Base-by-base conservation (phyloP, 2,888 invertebrate species). In the Lithophane semibrunnea region DNA sequence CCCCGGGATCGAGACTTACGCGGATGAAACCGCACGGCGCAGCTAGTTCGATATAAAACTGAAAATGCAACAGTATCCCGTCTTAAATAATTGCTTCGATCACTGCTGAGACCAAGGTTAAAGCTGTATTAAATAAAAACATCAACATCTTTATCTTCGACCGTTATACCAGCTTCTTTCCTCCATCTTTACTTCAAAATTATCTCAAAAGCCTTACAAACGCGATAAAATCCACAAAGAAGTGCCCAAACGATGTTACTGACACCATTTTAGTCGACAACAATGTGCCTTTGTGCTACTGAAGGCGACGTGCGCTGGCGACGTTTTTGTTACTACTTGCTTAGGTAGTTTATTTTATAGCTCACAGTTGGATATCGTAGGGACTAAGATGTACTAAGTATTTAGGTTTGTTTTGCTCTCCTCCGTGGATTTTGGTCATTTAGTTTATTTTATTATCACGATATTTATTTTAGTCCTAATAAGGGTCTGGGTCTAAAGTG, bases 281-380 rank as follows among this genome's bases (percentile, higher is more conserved):
- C 85, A 88, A 85, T 85, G 80, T 72, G 67, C 69, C 87, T 84
- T 87, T 88, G 88, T 84, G 61, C 63, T 73, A 21, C 18, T 47
- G 52, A 29, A 29, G 65, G 64, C 58, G 76, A 77, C 47, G 52
- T 77, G 79, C 79, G 78, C 79, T 24, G 10, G 75, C 83, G 86
- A 71, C 65, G 70, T n/a, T 71, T 67, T 84, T 69, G 60, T 76
- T 61, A 21, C 49, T 13, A 64, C 47, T 72, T 58, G 42, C 42
- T 64, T 74, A 29, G n/a, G 47, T 60, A 69, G 24, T 24, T 64
- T 69, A 44, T 52, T 80, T 73, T 21, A 24, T 80, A 52, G 58
- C 13, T 24, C 82, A 58, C n/a, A 12, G n/a, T 18, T 63, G 12
- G 24, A 13, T 80, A 61, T 42, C 61, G 29, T 61, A 52, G 21